Evolutionary conservation across 2,797 vertebrate genomes (phyloP), one percentile per base, ranked within the genome.

Genomic region (Columba guinea): DNA sequence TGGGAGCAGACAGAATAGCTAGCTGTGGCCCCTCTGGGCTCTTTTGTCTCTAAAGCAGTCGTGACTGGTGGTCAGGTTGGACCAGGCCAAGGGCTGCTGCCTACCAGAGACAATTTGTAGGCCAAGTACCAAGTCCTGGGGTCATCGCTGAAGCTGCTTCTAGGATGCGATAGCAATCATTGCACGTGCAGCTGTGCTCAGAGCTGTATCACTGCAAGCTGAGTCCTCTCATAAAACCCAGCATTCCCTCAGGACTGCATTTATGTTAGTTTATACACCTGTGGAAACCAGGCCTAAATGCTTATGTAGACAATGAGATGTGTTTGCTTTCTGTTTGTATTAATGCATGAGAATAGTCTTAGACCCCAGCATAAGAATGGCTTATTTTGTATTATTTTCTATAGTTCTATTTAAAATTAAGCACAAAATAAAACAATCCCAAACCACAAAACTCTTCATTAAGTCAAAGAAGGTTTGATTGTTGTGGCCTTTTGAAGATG

Each of bases 171-270:
- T n/a, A 59, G n/a, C 55, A 56, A 34, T 34, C 41, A 28, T 0
- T 63, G 44, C 26, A n/a, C 24, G 23, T 68, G 34, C 35, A 75
- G 51, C 46, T 49, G 17, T 35, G 13, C 35, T 88, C 60, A 60
- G 58, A 46, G 41, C 3, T 84, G 8, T 27, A 49, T 59, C 80
- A 37, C 28, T n/a, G 51, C 14, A 80, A 85, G 32, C 24, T 2
- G 3, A 55, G 22, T 26, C 30, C 28, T 88, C 32, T 71, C 27
- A 27, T 39, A 71, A 87, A 84, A 35, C 14, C 10, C 51, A 52
- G 0, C 3, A 3, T 30, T 71, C 7, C 32, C n/a, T 6, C 30
- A 23, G 35, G 37, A 68, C 3, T 19, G 13, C 4, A 5, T 64
- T 27, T 91, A 26, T 75, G 37, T 27, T 59, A 10, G 9, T n/a